A percentile compares a stretch with the other conserved stretches of the same genome.
These are phyloP conservation scores for Ophion obscuratus DNA, from an alignment of 2,888 invertebrate species.

Conservation along the genomic window DNA sequence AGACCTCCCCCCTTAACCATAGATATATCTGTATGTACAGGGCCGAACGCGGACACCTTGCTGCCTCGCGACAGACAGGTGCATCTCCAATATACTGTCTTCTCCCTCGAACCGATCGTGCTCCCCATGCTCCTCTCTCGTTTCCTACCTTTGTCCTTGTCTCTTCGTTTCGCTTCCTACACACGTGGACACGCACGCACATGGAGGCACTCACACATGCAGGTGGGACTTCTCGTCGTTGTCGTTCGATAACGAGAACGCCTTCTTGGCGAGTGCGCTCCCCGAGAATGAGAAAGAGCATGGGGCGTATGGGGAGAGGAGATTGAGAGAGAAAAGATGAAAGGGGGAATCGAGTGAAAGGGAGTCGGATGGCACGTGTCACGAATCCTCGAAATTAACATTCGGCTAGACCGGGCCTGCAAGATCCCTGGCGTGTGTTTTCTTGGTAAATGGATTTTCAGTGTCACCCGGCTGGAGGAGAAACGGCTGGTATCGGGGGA, in stretches of 20 bases:
- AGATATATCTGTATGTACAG: not conserved
- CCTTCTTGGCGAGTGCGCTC: constrained; percentile 45
- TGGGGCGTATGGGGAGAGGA: constrained; percentile 28
- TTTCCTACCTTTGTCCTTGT: constrained; percentile 61
- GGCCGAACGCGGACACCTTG: constrained; percentile 71
- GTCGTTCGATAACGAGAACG: constrained; percentile 75
- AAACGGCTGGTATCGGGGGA: constrained; percentile 23
- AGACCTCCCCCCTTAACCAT: not conserved
- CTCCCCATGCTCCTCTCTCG: constrained; percentile 52
- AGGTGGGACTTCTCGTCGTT: constrained; percentile 68
- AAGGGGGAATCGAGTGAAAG: constrained; percentile 64
- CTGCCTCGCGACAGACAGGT: constrained; percentile 79
- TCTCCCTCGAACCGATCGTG: constrained; percentile 59
- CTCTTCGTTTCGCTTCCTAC: constrained; percentile 40
- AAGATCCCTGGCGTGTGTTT: constrained; percentile 30
- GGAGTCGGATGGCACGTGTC: constrained; percentile 75
- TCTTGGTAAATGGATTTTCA: constrained; percentile 51
- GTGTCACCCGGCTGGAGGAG: constrained; percentile 12
- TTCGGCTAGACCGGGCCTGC: constrained; percentile 55
- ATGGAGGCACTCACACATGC: constrained; percentile 25
- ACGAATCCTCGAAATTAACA: constrained; percentile 65
- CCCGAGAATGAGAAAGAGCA: constrained; percentile 5
- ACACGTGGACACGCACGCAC: constrained; percentile 5
- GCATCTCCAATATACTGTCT: constrained; percentile 68
- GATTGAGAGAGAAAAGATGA: constrained; percentile 41